phyloP scores from a whole-genome alignment of 2,888 invertebrate species.

The Ceramica pisi region DNA sequence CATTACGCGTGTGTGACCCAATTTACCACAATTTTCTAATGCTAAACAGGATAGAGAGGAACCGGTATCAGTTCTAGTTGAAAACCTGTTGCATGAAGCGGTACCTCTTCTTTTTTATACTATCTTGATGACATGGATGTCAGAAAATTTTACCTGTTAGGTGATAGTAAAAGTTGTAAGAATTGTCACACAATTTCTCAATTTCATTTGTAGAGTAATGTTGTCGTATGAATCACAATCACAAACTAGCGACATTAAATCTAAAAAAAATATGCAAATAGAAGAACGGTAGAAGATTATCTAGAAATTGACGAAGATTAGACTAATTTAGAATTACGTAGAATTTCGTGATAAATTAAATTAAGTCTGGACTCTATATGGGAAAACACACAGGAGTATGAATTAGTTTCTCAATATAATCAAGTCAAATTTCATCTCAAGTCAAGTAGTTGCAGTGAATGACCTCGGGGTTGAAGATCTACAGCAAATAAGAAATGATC shows the following conservation, averaged over 20 bases:
- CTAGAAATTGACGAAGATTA: background rate
- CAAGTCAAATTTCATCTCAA: slow-evolving; percentile 71
- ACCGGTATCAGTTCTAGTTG: slow-evolving; percentile 60
- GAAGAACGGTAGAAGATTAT: slow-evolving; percentile 11
- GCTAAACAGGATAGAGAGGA: slow-evolving; percentile 61
- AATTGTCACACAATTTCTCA: slow-evolving; percentile 32
- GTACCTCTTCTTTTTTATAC: slow-evolving; percentile 61
- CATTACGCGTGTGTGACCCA: slow-evolving; percentile 77
- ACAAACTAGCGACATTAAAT: slow-evolving; percentile 19
- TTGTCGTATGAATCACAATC: slow-evolving; percentile 22
- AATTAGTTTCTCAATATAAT: slow-evolving; percentile 67
- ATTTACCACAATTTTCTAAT: slow-evolving; percentile 73
- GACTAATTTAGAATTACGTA: too few relatives aligned
- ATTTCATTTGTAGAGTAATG: slow-evolving; percentile 29
- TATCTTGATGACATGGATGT: slow-evolving; percentile 57
- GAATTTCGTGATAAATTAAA: slow-evolving; percentile 31
- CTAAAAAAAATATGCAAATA: slow-evolving; percentile 28
- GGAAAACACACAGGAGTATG: slow-evolving; percentile 46
- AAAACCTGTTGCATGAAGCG: slow-evolving; percentile 69
- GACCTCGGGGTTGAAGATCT: slow-evolving; percentile 74
- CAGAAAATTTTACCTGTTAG: slow-evolving; percentile 46
- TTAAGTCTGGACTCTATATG: slow-evolving; percentile 11
- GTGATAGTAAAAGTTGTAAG: slow-evolving; percentile 61
- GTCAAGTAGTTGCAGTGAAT: slow-evolving; percentile 78
- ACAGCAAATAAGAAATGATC: slow-evolving; percentile 59